Base-by-base conservation (phyloP, 2,888 invertebrate genomes). In the Sturmia bella region DNA sequence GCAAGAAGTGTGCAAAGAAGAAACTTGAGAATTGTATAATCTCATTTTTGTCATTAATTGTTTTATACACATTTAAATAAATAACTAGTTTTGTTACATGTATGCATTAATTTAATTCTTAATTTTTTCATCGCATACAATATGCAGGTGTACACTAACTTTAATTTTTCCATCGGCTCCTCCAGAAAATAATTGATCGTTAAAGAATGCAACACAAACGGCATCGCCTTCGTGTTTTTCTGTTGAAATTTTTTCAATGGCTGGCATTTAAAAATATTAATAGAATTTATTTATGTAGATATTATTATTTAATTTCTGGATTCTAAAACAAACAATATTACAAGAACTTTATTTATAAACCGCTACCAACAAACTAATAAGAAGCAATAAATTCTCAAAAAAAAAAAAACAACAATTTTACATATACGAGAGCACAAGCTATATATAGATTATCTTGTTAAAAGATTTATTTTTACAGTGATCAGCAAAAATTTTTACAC, bases 161-260 rank as follows among this genome's bases (percentile, higher is more conserved):
- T 89, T 90, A 75, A 91, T 90, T 87, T 89, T 90, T 21, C 91
- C 91, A 87, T 91, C 91, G n/a, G 90, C 89, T 12, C 91, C 91
- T 45, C 90, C 90, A 56, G 89, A 89, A 84, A 89, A 90, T 64
- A 91, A 84, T 84, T 88, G 86, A 63, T 87, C 86, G 52, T 88
- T 85, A 52, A 84, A 86, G 83, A 87, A 90, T 41, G 85, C 84
- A 74, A 91, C 80, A 77, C 88, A 89, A 52, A 88, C 88, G 70
- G 88, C 89, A 85, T 91, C 91, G 24, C 90, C 91, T 80, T 89
- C 89, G 76, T 91, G 91, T 48, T 89, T 88, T 74, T 89, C 90
- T 3, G 79, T 21, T 0, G 90, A 88, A 19, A 85, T 84, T 85
- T 86, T 86, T 79, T 88, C 89, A 63, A 91, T 86, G 75, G 75